Evolutionary conservation across 2,888 invertebrate species (phyloP).

Genomic region (Tenodera sinensis): DNA sequence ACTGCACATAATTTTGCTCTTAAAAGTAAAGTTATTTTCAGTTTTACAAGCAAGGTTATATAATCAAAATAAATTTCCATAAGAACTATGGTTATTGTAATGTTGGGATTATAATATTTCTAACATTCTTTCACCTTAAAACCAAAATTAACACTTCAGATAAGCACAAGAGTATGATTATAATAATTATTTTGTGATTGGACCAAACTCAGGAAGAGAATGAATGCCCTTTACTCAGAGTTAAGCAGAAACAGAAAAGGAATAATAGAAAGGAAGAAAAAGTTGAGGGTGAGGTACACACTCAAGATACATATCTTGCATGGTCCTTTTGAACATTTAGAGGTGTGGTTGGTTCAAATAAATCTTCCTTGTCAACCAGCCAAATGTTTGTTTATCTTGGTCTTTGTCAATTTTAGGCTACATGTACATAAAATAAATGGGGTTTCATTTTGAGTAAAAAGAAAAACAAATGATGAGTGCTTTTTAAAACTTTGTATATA

Average conservation of each 20-base stretch:
- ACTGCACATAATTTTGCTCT: too few relatives aligned
- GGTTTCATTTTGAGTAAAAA: constrained; percentile 7
- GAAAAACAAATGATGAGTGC: background rate
- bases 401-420: constrained; percentile 20
- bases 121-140: too few relatives aligned
- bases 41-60: too few relatives aligned
- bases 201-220: constrained; percentile 25
- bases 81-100: too few relatives aligned
- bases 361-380: constrained; percentile 16
- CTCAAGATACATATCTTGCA: constrained; percentile 28
- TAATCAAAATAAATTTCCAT: too few relatives aligned
- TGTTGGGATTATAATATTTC: too few relatives aligned
- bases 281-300: background rate
- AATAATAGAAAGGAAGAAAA: background rate
- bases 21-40: too few relatives aligned
- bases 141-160: background rate
- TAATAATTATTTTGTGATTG: constrained; percentile 19
- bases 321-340: constrained; percentile 13
- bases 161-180: background rate
- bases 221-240: constrained; percentile 12
- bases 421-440: constrained; percentile 13
- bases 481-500: constrained; percentile 30
- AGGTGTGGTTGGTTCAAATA: background rate
- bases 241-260: background rate
- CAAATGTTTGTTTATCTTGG: constrained; percentile 14